phyloP scores from a whole-genome alignment of 2,797 vertebrate genomes.

The Acanthopagrus latus region DNA sequence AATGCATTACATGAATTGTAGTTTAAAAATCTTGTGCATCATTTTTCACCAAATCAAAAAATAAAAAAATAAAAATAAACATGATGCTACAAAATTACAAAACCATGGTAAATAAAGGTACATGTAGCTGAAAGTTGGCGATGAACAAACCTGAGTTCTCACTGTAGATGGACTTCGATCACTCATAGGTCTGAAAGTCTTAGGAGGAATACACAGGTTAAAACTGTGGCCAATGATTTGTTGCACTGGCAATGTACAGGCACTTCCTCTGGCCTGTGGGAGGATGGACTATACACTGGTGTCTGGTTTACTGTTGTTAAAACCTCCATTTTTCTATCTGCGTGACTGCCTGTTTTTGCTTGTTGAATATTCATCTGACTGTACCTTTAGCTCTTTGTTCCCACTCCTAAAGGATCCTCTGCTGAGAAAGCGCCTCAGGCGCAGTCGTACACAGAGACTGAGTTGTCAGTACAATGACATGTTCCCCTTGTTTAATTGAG shows the following conservation, averaged over 20 bases:
- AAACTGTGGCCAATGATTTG: slow-evolving; percentile 6
- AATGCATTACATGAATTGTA: too few relatives aligned
- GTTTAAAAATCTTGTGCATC: too few relatives aligned
- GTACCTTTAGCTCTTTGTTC: slow-evolving; percentile 60
- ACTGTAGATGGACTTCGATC: slow-evolving; percentile 9
- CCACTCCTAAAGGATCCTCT: slow-evolving; percentile 62
- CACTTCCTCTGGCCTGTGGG: slow-evolving; percentile 1
- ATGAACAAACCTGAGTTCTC: slow-evolving; percentile 12
- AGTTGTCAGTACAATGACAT: slow-evolving; percentile 62
- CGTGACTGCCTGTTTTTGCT: slow-evolving; percentile 18
- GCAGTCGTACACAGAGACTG: slow-evolving; percentile 33
- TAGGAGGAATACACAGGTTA: neutral
- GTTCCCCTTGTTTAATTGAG: slow-evolving; percentile 72
- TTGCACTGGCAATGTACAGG: neutral
- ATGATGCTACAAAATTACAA: neutral
- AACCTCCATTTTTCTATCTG: slow-evolving; percentile 36
- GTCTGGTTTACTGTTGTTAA: slow-evolving; percentile 42
- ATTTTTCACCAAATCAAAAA: too few relatives aligned
- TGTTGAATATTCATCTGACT: slow-evolving; percentile 68
- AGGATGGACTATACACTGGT: slow-evolving; percentile 6
- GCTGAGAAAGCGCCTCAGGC: slow-evolving; percentile 58
- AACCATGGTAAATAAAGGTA: neutral
- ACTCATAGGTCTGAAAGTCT: slow-evolving; percentile 15
- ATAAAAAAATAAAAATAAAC: too few relatives aligned
- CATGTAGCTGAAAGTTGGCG: neutral